Evolutionary conservation across 1,140 invertebrate species (phyloP), one percentile per base, ranked within the genome.

Genomic region (Polyergus mexicanus): DNA sequence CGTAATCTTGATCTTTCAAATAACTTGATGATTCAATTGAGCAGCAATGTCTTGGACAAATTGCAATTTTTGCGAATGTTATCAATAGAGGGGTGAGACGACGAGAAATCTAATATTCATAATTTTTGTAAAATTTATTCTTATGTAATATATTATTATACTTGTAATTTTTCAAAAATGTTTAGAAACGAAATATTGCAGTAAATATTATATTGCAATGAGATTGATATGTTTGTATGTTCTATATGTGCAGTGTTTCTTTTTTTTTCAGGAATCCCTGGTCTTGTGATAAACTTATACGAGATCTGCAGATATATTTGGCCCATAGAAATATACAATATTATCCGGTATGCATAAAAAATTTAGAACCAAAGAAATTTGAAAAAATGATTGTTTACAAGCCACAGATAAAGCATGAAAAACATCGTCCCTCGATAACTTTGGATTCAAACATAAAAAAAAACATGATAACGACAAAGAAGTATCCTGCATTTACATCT

Each of bases 1-100:
- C 92, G 91, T 66, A 91, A 51, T 4, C 91, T 95, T 72, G 92
- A 95, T 80, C 90, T 95, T 35, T 92, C 94, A 0, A 91, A 93
- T 47, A 95, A 95, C 63, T 77, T 92, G 22, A 86, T 95, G 87
- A 92, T 89, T 62, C 90, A 92, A 44, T 56, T 95, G 44, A 84
- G 92, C 13, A 58, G 7, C 22, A 35, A 76, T 11, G 69, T 90
- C 0, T 81, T 94, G 19, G 60, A 87, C 7, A 25, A 38, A 4
- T 51, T 93, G 47, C 74, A 81, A 3, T 76, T 81, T 54, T 81
- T 94, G 63, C 74, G 54, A 54, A 84, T 60, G 44, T 84, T 94
- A 71, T 91, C 88, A 11, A 85, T 94, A 63, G 85, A 91, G 68
- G 90, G 91, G 94, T 94, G 91, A 83, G 68, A 44, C 56, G 62